These are phyloP conservation scores for Stenopsyche tienmushanensis DNA, from an alignment of 1,140 invertebrate species.

Conservation along the genomic window DNA sequence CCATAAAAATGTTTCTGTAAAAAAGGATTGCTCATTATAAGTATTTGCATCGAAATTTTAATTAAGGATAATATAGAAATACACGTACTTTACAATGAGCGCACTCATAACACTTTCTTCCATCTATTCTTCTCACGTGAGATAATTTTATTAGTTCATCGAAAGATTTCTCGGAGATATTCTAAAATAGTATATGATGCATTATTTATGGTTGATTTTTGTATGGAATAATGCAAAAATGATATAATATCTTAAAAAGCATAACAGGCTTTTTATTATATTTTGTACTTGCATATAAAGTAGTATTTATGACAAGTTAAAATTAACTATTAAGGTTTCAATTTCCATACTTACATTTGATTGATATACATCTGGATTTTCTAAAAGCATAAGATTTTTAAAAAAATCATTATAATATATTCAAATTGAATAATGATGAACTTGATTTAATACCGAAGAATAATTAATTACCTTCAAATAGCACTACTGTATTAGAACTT, in stretches of 20 bases:
- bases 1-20: slow-evolving; percentile 3
- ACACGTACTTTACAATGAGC: neutral
- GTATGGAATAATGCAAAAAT: too few relatives aligned
- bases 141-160: neutral
- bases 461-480: neutral
- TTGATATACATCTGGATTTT: neutral
- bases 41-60: neutral
- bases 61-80: neutral
- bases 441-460: neutral
- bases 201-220: too few relatives aligned
- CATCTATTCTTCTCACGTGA: neutral
- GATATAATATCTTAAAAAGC: too few relatives aligned
- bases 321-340: neutral
- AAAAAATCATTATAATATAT: neutral
- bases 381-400: neutral
- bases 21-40: neutral
- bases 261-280: too few relatives aligned
- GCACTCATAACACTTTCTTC: neutral
- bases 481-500: neutral
- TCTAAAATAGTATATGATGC: neutral
- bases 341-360: neutral
- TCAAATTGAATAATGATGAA: neutral
- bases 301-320: neutral
- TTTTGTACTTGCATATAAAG: neutral
- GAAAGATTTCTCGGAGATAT: neutral